Evolutionary conservation across 2,888 invertebrate genomes (phyloP).

Genomic region (Pachymerium ferrugineum): DNA sequence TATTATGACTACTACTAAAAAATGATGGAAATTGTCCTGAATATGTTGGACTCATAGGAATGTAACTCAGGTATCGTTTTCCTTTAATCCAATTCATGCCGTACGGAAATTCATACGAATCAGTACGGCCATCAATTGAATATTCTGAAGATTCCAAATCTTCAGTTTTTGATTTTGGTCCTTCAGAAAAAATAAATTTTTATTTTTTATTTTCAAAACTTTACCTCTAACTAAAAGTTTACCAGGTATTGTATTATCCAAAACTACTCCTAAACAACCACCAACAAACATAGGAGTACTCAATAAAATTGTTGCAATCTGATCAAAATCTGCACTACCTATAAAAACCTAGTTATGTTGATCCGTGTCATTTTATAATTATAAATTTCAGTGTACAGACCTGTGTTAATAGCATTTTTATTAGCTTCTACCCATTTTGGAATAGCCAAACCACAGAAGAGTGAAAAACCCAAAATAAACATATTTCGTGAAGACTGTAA

Average conservation of each 20-base stretch:
- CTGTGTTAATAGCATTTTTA: slow-evolving; percentile 11
- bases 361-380: background rate
- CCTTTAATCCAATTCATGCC: slow-evolving; percentile 6
- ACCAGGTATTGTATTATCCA: slow-evolving; percentile 34
- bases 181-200: background rate
- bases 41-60: slow-evolving; percentile 26
- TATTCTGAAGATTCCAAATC: background rate
- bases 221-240: background rate
- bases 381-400: background rate
- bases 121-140: background rate
- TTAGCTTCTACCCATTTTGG: slow-evolving; percentile 38
- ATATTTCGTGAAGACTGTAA: slow-evolving; percentile 77
- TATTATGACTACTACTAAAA: background rate
- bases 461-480: slow-evolving; percentile 79
- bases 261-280: slow-evolving; percentile 29
- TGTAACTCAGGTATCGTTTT: background rate
- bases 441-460: slow-evolving; percentile 68
- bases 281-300: slow-evolving; percentile 31
- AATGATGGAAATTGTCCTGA: background rate
- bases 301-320: slow-evolving; percentile 27
- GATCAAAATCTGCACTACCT: slow-evolving; percentile 25
- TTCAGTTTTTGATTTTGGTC: background rate
- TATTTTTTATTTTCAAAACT: too few species aligned
- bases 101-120: slow-evolving; percentile 27
- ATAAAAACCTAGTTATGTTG: background rate